Percentiles rank a stretch among this genome's conserved stretches.
phyloP scores from a whole-genome alignment of 2,888 invertebrate genomes.

The Polydrusus pterygomalis region DNA sequence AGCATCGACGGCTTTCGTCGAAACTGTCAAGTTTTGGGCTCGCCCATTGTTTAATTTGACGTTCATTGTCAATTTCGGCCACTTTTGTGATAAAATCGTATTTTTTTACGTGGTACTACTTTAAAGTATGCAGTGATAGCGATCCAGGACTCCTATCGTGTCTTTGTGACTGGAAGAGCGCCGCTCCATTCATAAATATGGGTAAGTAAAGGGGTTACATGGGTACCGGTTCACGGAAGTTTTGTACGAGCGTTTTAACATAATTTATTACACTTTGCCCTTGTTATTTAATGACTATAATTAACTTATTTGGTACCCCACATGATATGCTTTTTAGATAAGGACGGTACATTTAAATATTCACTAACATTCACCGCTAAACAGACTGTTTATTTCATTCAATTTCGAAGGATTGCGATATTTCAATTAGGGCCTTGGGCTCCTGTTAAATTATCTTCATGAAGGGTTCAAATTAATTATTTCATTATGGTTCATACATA shows the following conservation, averaged over 20 bases:
- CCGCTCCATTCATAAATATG: slow-evolving; percentile 62
- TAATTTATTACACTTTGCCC: slow-evolving; percentile 33
- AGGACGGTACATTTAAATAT: slow-evolving; percentile 10
- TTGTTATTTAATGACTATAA: slow-evolving; percentile 31
- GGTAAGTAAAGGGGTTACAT: slow-evolving; percentile 60
- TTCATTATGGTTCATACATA: not conserved
- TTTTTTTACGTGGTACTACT: slow-evolving; percentile 59
- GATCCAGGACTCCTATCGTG: slow-evolving; percentile 50
- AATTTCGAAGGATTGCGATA: not conserved
- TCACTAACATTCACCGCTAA: not conserved
- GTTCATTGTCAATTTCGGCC: slow-evolving; percentile 63
- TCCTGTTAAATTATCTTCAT: not conserved
- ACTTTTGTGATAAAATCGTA: slow-evolving; percentile 60
- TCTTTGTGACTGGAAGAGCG: slow-evolving; percentile 47
- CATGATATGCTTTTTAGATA: slow-evolving; percentile 10
- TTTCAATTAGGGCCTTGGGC: not conserved
- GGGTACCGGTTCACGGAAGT: slow-evolving; percentile 59
- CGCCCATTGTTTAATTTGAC: slow-evolving; percentile 67
- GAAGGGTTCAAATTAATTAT: not conserved
- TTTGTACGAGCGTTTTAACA: slow-evolving; percentile 42
- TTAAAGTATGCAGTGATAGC: slow-evolving; percentile 59
- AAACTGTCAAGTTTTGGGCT: slow-evolving; percentile 62
- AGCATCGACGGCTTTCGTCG: slow-evolving; percentile 14
- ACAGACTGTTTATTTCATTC: not conserved
- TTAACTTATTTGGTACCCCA: slow-evolving; percentile 22